A percentile compares a stretch with the other conserved stretches of the same genome.
These are phyloP conservation scores for Lumbricus terrestris DNA, from an alignment of 2,888 invertebrate species.

Conservation along the genomic window DNA sequence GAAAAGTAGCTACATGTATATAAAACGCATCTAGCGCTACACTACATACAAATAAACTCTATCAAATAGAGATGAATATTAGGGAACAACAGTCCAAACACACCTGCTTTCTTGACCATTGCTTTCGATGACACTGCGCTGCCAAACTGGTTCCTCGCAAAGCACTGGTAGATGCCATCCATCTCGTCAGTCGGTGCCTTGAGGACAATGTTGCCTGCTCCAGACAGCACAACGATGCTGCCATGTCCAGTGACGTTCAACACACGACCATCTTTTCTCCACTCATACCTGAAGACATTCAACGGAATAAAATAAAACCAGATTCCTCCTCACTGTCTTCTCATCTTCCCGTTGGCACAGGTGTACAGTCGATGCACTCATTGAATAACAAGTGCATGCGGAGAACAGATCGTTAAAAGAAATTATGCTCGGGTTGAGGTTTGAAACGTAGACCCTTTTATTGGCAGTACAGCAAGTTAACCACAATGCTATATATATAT, in stretches of 20 bases:
- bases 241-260: conserved; percentile 12
- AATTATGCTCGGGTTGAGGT: no score
- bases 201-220: conserved; percentile 29
- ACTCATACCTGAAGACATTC: conserved; percentile 30
- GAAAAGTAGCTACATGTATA: neutral
- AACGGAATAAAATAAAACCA: neutral
- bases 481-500: no score
- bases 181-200: conserved; percentile 24
- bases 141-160: conserved; percentile 35
- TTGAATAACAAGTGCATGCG: no score
- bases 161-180: conserved; percentile 38
- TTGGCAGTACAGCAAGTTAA: no score
- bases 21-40: neutral
- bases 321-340: no score
- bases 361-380: no score
- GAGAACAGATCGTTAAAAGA: no score
- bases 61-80: neutral
- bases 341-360: no score
- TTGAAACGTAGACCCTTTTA: no score
- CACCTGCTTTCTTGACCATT: conserved; percentile 35
- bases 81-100: conserved; percentile 4
- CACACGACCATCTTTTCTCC: conserved; percentile 31
- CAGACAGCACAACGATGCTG: conserved; percentile 20
- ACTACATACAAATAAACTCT: neutral
- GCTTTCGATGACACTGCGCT: conserved; percentile 30